Percentiles rank a stretch among this genome's conserved stretches.
phyloP scores from a whole-genome alignment of 1,140 invertebrate species.

The Adoxophyes honmai region DNA sequence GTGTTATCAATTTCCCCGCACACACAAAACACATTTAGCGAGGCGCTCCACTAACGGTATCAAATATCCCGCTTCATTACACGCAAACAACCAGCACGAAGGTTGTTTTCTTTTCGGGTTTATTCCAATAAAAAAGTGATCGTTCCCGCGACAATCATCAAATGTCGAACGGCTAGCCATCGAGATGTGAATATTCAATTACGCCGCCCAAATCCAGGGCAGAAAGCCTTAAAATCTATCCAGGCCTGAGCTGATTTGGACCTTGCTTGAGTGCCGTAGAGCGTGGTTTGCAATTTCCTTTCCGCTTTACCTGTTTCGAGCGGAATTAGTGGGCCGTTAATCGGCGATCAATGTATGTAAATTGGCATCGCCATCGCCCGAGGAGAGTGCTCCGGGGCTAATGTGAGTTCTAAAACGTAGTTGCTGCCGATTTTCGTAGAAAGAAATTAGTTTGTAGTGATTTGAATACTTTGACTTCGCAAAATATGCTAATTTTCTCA shows the following conservation, averaged over 20 bases:
- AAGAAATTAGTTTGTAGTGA: not conserved
- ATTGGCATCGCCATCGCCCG: slow-evolving; percentile 19
- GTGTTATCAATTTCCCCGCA: no score
- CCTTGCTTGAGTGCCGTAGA: slow-evolving; percentile 16
- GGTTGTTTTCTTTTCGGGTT: slow-evolving; percentile 23
- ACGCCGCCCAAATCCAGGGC: slow-evolving; percentile 32
- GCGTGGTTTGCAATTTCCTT: not conserved
- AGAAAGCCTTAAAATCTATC: slow-evolving; percentile 18
- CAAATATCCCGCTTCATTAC: no score
- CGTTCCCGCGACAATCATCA: slow-evolving; percentile 31
- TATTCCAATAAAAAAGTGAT: slow-evolving; percentile 28
- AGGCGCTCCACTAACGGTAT: no score
- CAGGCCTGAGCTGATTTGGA: slow-evolving; percentile 17
- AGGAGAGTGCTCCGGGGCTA: slow-evolving; percentile 1
- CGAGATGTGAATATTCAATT: slow-evolving; percentile 53
- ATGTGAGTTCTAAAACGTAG: not conserved
- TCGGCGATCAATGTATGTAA: slow-evolving; percentile 30
- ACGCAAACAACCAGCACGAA: no score
- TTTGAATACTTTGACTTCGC: no score
- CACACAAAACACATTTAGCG: no score
- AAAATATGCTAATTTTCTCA: no score
- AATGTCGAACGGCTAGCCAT: slow-evolving; percentile 36
- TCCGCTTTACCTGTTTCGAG: slow-evolving; percentile 17
- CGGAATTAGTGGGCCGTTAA: slow-evolving; percentile 27
- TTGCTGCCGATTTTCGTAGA: not conserved